A percentile compares a stretch with the other conserved stretches of the same genome.
Conservation (phyloP, 1,140 invertebrate genomes). For the Drosophila erecta region DNA sequence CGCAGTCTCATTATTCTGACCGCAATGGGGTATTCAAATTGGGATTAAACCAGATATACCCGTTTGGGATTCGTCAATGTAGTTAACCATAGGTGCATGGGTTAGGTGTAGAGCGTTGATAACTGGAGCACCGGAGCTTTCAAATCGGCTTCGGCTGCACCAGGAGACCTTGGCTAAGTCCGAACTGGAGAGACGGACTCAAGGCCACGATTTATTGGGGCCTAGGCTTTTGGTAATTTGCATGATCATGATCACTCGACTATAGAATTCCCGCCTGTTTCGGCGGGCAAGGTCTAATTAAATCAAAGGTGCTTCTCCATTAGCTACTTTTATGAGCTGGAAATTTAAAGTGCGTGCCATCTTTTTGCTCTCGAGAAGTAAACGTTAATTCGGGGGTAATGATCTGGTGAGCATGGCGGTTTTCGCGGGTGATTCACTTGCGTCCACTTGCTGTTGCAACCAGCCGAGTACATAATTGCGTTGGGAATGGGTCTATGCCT, state of each 20-base stretch:
- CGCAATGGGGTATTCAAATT: conserved; percentile 22
- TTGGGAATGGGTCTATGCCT: conserved; percentile 32
- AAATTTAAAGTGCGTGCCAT: conserved; percentile 14
- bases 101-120: conserved; percentile 58
- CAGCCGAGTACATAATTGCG: conserved; percentile 41
- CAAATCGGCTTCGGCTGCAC: conserved; percentile 40
- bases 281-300: background rate
- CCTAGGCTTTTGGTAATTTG: conserved; percentile 41
- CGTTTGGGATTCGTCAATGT: conserved; percentile 26
- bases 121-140: conserved; percentile 65
- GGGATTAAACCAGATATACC: conserved; percentile 40
- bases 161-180: conserved; percentile 51
- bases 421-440: conserved; percentile 6
- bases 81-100: conserved; percentile 42
- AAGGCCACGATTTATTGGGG: conserved; percentile 34
- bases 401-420: conserved; percentile 15
- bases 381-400: conserved; percentile 42
- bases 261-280: conserved; percentile 26
- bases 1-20: conserved; percentile 26
- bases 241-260: conserved; percentile 6
- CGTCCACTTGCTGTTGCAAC: conserved; percentile 52
- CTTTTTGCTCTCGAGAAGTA: conserved; percentile 3
- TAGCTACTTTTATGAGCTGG: conserved; percentile 55
- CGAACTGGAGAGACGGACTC: conserved; percentile 18
- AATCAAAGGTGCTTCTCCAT: conserved; percentile 38